phyloP scores from a whole-genome alignment of 2,888 invertebrate species.

The Poecilobothrus nobilitatus region DNA sequence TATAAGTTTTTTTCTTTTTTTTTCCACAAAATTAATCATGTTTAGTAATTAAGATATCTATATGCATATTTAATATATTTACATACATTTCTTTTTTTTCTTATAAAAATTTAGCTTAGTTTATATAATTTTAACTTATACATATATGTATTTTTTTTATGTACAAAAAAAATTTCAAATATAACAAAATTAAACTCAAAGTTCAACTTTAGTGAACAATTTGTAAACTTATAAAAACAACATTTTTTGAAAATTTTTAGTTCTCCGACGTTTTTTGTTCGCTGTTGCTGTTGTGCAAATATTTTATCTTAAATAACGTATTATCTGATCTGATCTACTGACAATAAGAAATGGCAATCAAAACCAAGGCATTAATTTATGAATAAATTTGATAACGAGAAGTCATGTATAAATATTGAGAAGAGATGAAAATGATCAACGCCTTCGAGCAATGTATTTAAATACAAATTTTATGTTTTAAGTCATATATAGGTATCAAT shows the following conservation, averaged over 20 bases:
- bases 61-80: neutral
- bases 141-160: neutral
- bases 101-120: neutral
- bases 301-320: neutral
- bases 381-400: neutral
- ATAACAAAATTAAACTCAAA: neutral
- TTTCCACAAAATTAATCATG: neutral
- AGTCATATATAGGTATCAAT: too few species aligned
- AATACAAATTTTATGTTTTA: too few species aligned
- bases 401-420: neutral
- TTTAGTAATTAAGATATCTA: neutral
- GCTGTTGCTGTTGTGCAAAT: neutral
- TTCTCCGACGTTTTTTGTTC: neutral
- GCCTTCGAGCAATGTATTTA: neutral
- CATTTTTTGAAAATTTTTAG: constrained; percentile 1
- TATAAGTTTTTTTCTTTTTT: neutral
- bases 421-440: constrained; percentile 1
- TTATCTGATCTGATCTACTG: too few species aligned
- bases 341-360: neutral
- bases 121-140: neutral
- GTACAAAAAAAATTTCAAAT: neutral
- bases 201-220: too few species aligned
- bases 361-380: neutral
- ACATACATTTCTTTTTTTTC: too few species aligned
- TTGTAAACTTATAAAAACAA: neutral